phyloP scores from a whole-genome alignment of 2,113 vertebrate genomes.

The Camarhynchus parvulus region DNA sequence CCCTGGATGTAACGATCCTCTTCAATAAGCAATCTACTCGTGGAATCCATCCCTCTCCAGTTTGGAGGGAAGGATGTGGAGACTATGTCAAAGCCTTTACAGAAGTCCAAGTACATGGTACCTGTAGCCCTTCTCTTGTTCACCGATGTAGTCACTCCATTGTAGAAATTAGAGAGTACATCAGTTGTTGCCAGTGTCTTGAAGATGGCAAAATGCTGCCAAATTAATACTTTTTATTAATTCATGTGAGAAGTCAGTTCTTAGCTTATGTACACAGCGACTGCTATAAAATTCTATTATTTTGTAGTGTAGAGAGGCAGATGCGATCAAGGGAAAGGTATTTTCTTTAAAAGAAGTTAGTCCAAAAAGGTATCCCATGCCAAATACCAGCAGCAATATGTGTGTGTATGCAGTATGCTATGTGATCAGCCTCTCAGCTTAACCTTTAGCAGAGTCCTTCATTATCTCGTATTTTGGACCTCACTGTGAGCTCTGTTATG shows the following conservation, averaged over 20 bases:
- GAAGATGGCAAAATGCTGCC: not conserved
- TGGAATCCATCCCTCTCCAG: not conserved
- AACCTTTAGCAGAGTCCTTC: not conserved
- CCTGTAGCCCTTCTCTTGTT: not conserved
- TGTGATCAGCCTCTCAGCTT: not conserved
- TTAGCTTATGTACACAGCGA: not conserved
- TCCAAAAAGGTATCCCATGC: not conserved
- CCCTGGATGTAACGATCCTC: not conserved
- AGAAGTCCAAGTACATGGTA: not conserved
- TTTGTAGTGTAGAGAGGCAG: not conserved
- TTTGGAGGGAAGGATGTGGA: not conserved
- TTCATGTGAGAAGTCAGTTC: not conserved
- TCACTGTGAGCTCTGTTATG: accelerated
- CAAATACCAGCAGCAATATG: accelerated
- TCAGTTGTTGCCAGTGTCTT: not conserved
- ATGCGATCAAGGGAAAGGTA: not conserved
- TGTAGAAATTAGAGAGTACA: accelerated
- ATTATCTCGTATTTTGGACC: not conserved
- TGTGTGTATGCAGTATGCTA: not conserved
- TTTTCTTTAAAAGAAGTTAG: not conserved
- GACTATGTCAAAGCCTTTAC: not conserved
- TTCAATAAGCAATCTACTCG: not conserved
- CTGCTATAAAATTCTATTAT: not conserved
- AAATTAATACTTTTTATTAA: not conserved
- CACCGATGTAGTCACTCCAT: not conserved